phyloP scores from a whole-genome alignment of 2,113 vertebrate genomes.

The Syrmaticus mikado region DNA sequence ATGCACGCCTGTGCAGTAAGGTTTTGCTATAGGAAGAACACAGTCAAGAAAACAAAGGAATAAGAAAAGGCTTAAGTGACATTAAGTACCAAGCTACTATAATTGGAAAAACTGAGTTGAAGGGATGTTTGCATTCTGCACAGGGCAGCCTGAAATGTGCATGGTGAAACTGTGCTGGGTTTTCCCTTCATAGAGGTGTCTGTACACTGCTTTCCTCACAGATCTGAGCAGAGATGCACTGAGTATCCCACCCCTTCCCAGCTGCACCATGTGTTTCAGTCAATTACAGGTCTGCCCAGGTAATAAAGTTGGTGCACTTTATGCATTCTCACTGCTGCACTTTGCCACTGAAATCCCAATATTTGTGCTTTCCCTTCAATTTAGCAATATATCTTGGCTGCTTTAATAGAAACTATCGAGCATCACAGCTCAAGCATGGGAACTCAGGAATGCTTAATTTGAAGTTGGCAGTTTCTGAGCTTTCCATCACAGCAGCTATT shows the following conservation, averaged over 20 bases:
- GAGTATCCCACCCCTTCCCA: background rate
- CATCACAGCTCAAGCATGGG: background rate
- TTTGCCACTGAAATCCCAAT: background rate
- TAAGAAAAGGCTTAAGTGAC: background rate
- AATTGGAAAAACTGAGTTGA: background rate
- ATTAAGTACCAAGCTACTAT: background rate
- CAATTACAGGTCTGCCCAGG: background rate
- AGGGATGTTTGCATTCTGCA: background rate
- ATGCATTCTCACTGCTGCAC: background rate
- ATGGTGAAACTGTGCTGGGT: fast-evolving
- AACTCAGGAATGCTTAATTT: background rate
- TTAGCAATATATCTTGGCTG: background rate
- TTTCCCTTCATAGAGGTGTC: background rate
- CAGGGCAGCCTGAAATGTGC: background rate
- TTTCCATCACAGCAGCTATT: background rate
- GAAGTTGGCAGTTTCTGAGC: background rate
- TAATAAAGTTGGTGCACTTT: background rate
- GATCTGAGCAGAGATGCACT: background rate
- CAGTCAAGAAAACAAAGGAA: background rate
- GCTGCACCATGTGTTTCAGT: background rate
- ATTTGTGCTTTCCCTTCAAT: background rate
- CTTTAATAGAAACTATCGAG: slow-evolving; percentile 1
- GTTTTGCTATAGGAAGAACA: background rate
- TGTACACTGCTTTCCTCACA: fast-evolving
- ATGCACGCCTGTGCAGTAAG: background rate